Conservation (phyloP, 2,797 vertebrate species). For the Scolopax bukidnonensis region DNA sequence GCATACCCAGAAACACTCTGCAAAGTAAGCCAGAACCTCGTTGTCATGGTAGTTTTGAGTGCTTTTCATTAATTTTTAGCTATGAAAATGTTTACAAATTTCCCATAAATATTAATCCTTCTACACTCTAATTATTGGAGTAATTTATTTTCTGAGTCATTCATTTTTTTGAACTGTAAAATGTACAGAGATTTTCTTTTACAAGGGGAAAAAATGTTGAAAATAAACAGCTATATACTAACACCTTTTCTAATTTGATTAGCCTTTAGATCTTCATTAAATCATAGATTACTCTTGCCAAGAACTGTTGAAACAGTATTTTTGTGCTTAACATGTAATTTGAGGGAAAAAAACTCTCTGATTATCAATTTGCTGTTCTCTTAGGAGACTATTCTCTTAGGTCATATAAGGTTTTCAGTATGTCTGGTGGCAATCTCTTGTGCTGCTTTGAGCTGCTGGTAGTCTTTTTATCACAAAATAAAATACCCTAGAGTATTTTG, state of each 20-base stretch:
- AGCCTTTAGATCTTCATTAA: neutral
- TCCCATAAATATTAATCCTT: neutral
- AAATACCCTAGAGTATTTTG: neutral
- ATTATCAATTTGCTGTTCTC: neutral
- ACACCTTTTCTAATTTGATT: neutral
- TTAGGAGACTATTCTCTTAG: neutral
- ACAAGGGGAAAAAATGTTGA: accelerated
- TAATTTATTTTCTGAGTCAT: neutral
- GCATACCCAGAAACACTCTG: neutral
- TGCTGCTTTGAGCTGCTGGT: neutral
- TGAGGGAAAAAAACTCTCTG: neutral
- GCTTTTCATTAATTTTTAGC: neutral
- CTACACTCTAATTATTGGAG: neutral
- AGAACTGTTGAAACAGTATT: neutral
- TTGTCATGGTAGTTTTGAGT: neutral
- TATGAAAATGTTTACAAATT: neutral
- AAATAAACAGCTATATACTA: neutral
- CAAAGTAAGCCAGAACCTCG: neutral
- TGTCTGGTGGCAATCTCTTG: neutral
- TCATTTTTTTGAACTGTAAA: neutral
- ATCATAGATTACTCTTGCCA: neutral
- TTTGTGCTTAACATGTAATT: neutral
- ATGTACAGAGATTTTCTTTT: neutral
- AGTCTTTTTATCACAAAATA: neutral
- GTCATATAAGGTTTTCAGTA: neutral